Conservation (phyloP, 2,113 vertebrate genomes). For the Isurus oxyrinchus region DNA sequence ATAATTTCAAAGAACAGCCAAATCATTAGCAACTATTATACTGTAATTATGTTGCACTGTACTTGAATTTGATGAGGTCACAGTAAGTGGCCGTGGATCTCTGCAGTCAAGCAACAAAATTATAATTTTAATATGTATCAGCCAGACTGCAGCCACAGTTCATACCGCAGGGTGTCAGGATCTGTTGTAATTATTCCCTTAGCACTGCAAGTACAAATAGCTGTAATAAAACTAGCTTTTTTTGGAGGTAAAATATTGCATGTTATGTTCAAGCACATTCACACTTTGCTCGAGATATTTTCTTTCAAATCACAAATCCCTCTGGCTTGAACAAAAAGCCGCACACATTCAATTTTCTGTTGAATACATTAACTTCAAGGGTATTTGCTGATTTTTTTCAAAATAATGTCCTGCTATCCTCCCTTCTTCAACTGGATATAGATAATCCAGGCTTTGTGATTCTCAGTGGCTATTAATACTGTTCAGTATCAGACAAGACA, state of each 20-base stretch:
- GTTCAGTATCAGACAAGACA: background rate
- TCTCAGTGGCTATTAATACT: background rate
- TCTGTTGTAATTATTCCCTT: background rate
- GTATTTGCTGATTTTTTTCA: background rate
- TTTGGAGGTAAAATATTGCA: background rate
- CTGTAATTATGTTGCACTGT: background rate
- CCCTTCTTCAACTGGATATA: background rate
- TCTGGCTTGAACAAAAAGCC: background rate
- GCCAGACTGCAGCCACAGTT: background rate
- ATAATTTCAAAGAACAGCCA: background rate
- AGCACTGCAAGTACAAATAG: background rate
- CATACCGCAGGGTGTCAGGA: background rate
- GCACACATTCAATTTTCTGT: background rate
- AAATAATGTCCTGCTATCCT: background rate
- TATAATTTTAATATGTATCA: background rate
- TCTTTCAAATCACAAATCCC: background rate
- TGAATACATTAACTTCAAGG: background rate
- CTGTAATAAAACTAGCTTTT: background rate
- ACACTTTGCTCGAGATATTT: background rate
- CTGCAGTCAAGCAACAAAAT: background rate
- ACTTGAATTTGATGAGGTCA: constrained; percentile 16
- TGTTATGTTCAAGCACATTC: background rate
- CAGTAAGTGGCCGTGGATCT: background rate
- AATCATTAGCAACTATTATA: background rate
- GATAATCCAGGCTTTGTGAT: background rate